phyloP scores from a whole-genome alignment of 1,140 invertebrate genomes.

The Mya arenaria region DNA sequence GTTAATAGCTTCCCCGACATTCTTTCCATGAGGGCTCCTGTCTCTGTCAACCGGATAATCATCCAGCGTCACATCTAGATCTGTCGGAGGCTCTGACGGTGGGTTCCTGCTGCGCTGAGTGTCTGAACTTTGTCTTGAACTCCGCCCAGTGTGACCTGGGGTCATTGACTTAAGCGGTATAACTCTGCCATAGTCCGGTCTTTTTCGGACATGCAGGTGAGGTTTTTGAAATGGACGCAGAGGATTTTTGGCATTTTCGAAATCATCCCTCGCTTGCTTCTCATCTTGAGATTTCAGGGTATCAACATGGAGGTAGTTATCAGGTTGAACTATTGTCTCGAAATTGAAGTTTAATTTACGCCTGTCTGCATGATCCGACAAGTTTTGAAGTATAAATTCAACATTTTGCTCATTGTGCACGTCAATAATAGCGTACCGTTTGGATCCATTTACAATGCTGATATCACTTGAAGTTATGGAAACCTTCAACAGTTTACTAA shows the following conservation, averaged over 20 bases:
- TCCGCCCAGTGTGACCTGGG: not conserved
- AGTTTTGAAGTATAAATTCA: conserved; percentile 31
- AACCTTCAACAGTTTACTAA: conserved; percentile 34
- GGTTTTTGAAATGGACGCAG: conserved; percentile 43
- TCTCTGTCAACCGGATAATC: not conserved
- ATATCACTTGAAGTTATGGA: conserved; percentile 38
- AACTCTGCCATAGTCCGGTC: conserved; percentile 28
- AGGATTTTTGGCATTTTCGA: conserved; percentile 46
- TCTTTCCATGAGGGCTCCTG: not conserved
- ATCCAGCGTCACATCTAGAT: conserved; percentile 29
- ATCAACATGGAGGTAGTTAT: conserved; percentile 37
- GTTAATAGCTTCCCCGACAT: not conserved
- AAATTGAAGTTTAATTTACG: conserved; percentile 45
- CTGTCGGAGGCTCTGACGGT: not conserved
- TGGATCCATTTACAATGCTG: conserved; percentile 48
- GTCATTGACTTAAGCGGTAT: not conserved
- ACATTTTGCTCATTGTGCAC: conserved; percentile 54
- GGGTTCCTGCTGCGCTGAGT: conserved; percentile 2
- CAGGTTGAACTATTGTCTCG: conserved; percentile 3
- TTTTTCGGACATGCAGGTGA: conserved; percentile 24
- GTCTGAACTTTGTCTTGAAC: conserved; percentile 15
- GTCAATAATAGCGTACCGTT: conserved; percentile 51
- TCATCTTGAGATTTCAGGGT: conserved; percentile 47
- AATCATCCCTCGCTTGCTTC: conserved; percentile 46
- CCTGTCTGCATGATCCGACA: conserved; percentile 21